Base-by-base conservation (phyloP, 2,888 invertebrate species). In the Eristalis arbustorum region DNA sequence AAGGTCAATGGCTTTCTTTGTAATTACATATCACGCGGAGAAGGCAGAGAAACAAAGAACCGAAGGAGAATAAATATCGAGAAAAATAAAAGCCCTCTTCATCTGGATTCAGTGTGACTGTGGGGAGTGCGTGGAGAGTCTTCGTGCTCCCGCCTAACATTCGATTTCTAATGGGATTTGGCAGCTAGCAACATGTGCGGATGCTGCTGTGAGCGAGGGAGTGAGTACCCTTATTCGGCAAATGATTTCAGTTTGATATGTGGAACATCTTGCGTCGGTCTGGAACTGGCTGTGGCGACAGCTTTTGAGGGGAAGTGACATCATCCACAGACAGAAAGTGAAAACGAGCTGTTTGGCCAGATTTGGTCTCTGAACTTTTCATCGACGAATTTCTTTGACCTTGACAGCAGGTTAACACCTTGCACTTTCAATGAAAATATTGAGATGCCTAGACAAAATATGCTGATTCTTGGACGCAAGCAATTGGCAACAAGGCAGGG, bases 1-100 rank as follows among this genome's bases (percentile, higher is more conserved):
- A 63, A 73, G 83, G 83, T 83, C 83, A 83, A 64, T 78, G 83
- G 68, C 73, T 78, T 59, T 61, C 34, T 68, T 68, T 71, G 71
- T 76, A 82, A 82, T 73, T 83, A 63, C 59, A 22, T 73, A 68
- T 42, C 78, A 64, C 59, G 72, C 59, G 57, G 68, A 61, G 57
- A 57, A 61, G 42, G 59, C 63, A 31, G n/a, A 18, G 28, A 22
- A 40, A 63, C 59, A 63, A 42, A 23, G 59, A 62, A 37, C 61
- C 18, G 59, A 67, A 37, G 56, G 72, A 61, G 6, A 77, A 68
- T 71, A 56, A 75, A 72, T 71, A 37, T 67, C 42, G 64, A 57
- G 22, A 62, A 8, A 18, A 72, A 66, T 22, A 71, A n/a, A 71
- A 72, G 71, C 71, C 71, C 61, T 71, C 31, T 11, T n/a, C 11